A percentile compares a stretch with the other conserved stretches of the same genome.
These are phyloP conservation scores for Limnephilus marmoratus DNA, from an alignment of 2,888 invertebrate species.

Conservation along the genomic window DNA sequence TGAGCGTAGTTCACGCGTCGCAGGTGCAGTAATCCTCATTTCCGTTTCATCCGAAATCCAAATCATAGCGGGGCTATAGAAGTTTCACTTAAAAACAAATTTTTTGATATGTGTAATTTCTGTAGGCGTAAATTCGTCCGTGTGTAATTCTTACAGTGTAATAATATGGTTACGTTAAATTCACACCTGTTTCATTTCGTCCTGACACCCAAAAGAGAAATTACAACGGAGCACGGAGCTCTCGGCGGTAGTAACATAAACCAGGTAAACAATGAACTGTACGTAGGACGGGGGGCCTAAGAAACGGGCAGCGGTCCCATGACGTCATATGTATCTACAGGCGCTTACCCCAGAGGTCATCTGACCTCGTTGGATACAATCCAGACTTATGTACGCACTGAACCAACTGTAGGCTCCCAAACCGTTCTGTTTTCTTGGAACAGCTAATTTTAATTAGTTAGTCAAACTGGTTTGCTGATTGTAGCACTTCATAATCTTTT, in stretches of 20 bases:
- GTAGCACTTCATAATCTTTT: too few species aligned
- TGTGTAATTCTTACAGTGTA: too few species aligned
- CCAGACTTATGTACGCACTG: neutral
- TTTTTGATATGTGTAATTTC: too few species aligned
- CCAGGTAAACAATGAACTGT: neutral
- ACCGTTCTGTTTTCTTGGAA: neutral
- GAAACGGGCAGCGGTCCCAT: neutral
- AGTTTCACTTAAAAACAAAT: too few species aligned
- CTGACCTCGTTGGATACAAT: conserved; percentile 11
- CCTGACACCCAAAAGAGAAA: neutral
- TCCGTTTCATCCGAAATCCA: too few species aligned
- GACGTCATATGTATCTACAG: neutral
- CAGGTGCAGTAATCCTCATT: too few species aligned
- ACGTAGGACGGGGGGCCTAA: neutral
- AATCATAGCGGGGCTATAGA: too few species aligned
- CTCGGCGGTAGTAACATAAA: neutral
- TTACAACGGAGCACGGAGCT: neutral
- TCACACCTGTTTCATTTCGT: too few species aligned
- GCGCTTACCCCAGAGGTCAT: neutral
- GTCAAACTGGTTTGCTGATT: neutral
- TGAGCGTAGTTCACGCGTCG: too few species aligned
- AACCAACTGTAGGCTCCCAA: neutral
- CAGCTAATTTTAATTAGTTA: neutral
- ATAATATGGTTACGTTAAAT: too few species aligned
- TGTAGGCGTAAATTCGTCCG: too few species aligned